Evolutionary conservation across 1,140 invertebrate species (phyloP), one percentile per base, ranked within the genome.

Genomic region (Doryteuthis pealeii): DNA sequence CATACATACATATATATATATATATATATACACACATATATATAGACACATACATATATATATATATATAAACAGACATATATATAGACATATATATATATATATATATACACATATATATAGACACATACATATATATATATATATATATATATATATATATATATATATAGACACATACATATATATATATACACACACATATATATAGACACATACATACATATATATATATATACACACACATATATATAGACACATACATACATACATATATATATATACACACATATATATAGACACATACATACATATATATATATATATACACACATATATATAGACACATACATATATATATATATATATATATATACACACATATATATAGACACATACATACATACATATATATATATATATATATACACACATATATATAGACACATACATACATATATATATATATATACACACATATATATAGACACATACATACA

Each of bases 171-270:
- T 4, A 6, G 5, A 62, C 18, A 62, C 18, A 58, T n/a, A 58
- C 15, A 62, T 22, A 62, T 22, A 28, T n/a, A 62, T 18, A 62
- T 62, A 62, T 22, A 58, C 18, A 58, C 18, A 58, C 18, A 62
- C 6, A 28, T 18, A 62, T 28, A 62, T 62, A 62, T n/a, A 62
- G 10, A 62, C 18, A 62, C 26, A 62, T 22, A 62, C 54, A 6
- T 62, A n/a, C 18, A 62, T n/a, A 62, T n/a, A 62, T n/a, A n/a
- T 62, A 62, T 62, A 62, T 28, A 62, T 62, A 28, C 18, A 62
- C 18, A 62, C 18, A 62, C 18, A 62, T 28, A 62, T 28, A 62
- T 26, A 26, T 26, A 58, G 2, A 18, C 54, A 18, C 54, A 58
- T 18, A 62, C 54, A 62, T 31, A 32, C 33, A 69, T 31, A 35